Evolutionary conservation across 2,888 invertebrate genomes (phyloP).

Genomic region (Parnassius glacialis): DNA sequence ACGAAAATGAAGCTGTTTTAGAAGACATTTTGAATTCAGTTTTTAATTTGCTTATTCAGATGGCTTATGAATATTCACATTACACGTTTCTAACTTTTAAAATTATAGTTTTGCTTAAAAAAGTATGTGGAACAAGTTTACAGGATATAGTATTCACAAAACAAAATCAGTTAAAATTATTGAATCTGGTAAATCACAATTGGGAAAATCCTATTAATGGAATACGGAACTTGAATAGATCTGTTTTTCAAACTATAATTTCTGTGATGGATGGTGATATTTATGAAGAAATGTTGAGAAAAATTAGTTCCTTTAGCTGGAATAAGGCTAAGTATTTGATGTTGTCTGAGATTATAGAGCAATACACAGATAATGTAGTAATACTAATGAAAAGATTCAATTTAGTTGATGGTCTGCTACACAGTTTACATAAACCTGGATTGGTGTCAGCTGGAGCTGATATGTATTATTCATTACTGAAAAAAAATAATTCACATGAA

Average conservation of each 20-base stretch:
- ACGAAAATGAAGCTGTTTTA: slow-evolving; percentile 28
- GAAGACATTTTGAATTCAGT: slow-evolving; percentile 40
- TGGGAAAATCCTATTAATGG: slow-evolving; percentile 83
- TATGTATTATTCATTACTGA: slow-evolving; percentile 77
- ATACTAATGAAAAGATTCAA: slow-evolving; percentile 37
- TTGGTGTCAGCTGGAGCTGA: slow-evolving; percentile 82
- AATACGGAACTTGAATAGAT: slow-evolving; percentile 75
- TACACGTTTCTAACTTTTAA: slow-evolving; percentile 77
- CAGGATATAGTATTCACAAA: slow-evolving; percentile 45
- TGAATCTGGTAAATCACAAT: slow-evolving; percentile 79
- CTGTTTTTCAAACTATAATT: slow-evolving; percentile 66
- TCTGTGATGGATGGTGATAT: slow-evolving; percentile 41
- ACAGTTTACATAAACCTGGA: slow-evolving; percentile 73
- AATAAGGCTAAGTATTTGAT: slow-evolving; percentile 82
- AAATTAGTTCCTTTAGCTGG: slow-evolving; percentile 75
- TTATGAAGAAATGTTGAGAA: slow-evolving; percentile 46
- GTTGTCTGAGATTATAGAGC: slow-evolving; percentile 72
- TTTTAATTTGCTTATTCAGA: slow-evolving; percentile 50
- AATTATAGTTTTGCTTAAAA: slow-evolving; percentile 67
- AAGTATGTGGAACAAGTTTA: slow-evolving; percentile 56
- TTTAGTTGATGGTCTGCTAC: slow-evolving; percentile 58
- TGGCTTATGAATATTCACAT: slow-evolving; percentile 76
- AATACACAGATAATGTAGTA: slow-evolving; percentile 37
- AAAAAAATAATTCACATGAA: slow-evolving; percentile 54
- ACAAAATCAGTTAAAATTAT: slow-evolving; percentile 58